Base-by-base conservation (phyloP, 2,888 invertebrate genomes). In the Chirona hameri region DNA sequence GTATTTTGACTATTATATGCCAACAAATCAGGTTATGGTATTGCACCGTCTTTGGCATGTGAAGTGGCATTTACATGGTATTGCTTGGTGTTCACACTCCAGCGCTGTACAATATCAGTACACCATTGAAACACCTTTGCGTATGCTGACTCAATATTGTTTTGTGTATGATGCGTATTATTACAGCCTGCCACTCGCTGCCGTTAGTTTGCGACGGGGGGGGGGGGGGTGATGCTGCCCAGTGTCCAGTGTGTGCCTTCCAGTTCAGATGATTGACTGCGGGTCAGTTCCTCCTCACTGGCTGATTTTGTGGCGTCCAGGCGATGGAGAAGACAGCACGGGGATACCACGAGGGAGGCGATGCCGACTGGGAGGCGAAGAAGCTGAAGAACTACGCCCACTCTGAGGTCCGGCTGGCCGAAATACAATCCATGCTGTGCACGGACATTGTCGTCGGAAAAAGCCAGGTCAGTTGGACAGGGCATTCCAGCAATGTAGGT, bases 311-410 rank as follows among this genome's bases (percentile, higher is more conserved):
- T 39, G 39, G 39, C 0, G 21, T n/a, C 24, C 86, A 93, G 92
- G 96, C 95, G 3, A 89, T 97, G 85, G 93, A 93, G 84, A 91
- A 91, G 85, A 97, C 97, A 0, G 90, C 93, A n/a, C 91, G 95
- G 86, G 94, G 94, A 21, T 95, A 96, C 88, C 96, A 94, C 88
- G 97, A 95, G 86, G 97, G 97, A 7, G 97, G 97, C 0, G 97
- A 97, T 88, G 92, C 96, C 0, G 95, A 95, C 10, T 97, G 97
- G 96, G 97, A 97, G 87, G 95, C 96, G 88, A 93, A 95, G 87
- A 95, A 95, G 86, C 88, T 95, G 82, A 92, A 93, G 82, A 92
- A 93, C 1, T 97, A 97, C 87, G 92, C 93, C 84, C 93, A 91
- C 18, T 96, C 97, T 88, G 98, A 97, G 90, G 92, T 97, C 46